Conservation (phyloP, 2,797 vertebrate species). For the Sebastolobus altivelis region DNA sequence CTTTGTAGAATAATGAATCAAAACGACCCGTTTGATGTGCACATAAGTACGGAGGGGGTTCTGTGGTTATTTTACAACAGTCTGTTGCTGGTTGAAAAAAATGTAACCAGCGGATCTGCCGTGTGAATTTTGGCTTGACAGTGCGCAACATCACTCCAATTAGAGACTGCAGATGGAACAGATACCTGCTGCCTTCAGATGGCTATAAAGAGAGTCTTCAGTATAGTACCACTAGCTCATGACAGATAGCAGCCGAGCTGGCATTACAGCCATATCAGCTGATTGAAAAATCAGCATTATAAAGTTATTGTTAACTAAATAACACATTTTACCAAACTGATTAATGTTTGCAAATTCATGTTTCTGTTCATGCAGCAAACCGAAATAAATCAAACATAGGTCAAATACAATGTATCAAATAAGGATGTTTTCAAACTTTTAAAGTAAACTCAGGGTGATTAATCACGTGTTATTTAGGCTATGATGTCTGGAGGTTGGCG, state of each 20-base stretch:
- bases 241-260: not conserved
- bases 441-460: not conserved
- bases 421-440: not conserved
- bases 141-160: not conserved
- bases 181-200: slow-evolving; percentile 1
- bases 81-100: too few species aligned
- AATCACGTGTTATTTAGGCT: not conserved
- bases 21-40: too few species aligned
- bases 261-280: not conserved
- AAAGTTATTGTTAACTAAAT: not conserved
- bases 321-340: not conserved
- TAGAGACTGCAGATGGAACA: not conserved
- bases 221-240: not conserved
- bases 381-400: not conserved
- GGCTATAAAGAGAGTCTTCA: not conserved
- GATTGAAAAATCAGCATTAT: not conserved
- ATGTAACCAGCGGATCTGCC: too few species aligned
- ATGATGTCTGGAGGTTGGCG: too few species aligned
- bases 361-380: not conserved
- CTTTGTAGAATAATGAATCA: too few species aligned
- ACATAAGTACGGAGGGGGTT: too few species aligned
- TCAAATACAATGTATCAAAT: not conserved
- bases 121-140: not conserved
- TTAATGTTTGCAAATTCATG: not conserved
- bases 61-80: too few species aligned